Evolutionary conservation across 2,113 vertebrate species (phyloP).

Genomic region (Boulengeromyrus knoepffleri): DNA sequence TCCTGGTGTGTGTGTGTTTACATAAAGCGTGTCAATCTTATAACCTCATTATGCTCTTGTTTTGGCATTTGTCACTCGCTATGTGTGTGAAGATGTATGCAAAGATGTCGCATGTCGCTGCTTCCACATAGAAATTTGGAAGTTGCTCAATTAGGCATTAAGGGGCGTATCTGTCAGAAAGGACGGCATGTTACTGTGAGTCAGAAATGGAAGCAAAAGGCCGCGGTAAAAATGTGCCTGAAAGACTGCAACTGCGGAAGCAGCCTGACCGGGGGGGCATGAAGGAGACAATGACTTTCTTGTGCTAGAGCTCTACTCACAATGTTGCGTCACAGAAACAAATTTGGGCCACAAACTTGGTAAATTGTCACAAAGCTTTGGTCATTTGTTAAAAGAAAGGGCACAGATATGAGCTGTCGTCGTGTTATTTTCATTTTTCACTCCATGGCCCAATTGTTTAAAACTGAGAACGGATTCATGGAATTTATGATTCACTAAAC

Average conservation of each 20-base stretch:
- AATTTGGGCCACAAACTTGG: conserved; percentile 6
- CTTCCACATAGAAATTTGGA: neutral
- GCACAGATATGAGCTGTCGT: neutral
- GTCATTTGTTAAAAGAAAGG: neutral
- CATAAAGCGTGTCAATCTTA: neutral
- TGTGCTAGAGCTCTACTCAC: conserved; percentile 1
- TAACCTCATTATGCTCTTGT: neutral
- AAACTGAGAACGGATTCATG: neutral
- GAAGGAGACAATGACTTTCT: conserved; percentile 10
- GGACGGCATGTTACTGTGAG: neutral
- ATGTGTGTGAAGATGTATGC: neutral
- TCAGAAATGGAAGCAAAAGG: conserved; percentile 9
- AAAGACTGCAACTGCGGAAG: neutral
- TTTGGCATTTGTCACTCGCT: neutral
- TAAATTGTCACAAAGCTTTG: neutral
- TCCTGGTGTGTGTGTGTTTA: neutral
- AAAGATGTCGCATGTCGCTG: neutral
- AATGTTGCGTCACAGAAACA: conserved; percentile 6
- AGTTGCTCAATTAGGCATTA: neutral
- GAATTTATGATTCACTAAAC: conserved; percentile 6
- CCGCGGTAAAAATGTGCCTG: neutral
- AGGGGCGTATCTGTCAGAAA: neutral
- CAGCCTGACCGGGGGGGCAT: neutral
- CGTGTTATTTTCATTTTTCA: neutral
- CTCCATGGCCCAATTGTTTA: neutral